Evolutionary conservation across 2,888 invertebrate genomes (phyloP), one percentile per base, ranked within the genome.

Genomic region (Megastigmus dorsalis): DNA sequence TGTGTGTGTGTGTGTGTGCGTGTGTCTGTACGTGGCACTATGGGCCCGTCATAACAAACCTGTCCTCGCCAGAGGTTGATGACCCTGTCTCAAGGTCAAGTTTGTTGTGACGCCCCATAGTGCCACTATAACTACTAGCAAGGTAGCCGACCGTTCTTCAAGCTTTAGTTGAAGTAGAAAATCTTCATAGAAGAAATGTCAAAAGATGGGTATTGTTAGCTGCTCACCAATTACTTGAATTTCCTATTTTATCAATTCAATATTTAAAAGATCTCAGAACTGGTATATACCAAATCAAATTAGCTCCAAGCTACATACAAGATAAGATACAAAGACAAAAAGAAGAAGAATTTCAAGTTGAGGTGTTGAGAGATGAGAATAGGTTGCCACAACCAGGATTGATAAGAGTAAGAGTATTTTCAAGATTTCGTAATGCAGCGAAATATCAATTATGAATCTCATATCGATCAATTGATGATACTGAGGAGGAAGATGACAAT

Each of bases 271-370:
- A 68, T 6, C 10, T 74, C 3, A 76, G 67, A 4, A 9, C 71
- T 38, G 75, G 72, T 9, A 41, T 66, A 2, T 79, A 74, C 59
- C 78, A 79, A 72, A 18, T 79, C 1, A 50, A 59, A 18, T 28
- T 79, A 9, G 67, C 75, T 1, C 65, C 70, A 28, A 72, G 72
- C 15, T 77, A 79, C 18, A 28, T 76, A 3, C 74, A 79, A 48
- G 77, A 77, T 23, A 77, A 66, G 36, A 57, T 71, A 3, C 55
- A 52, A n/a, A 41, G 73, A 54, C 67, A 76, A 28, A 26, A 55
- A 7, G 13, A 50, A 9, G 74, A 76, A 10, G 70, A 74, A 20
- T 73, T 68, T 50, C 63, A 79, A 18, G 6, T 77, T 18, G 69
- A 79, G 55, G 48, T 76, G 66, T 20, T 65, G 7, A 2, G 38